Percentiles rank a stretch among this genome's conserved stretches.
phyloP scores from a whole-genome alignment of 1,140 invertebrate species.

The Bombus soroeensis region DNA sequence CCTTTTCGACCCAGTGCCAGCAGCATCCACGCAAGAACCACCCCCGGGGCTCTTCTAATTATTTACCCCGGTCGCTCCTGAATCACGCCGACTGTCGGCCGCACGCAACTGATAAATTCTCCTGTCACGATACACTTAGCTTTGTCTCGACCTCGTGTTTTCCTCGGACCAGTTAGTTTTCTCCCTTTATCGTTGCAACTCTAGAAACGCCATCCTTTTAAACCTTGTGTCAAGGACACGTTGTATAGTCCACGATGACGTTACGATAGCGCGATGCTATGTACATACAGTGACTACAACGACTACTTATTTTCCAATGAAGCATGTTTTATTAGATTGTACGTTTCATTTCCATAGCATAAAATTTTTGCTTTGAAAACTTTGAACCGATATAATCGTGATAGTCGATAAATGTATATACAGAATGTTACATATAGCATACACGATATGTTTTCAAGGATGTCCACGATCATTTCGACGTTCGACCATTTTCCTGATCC shows the following conservation, averaged over 20 bases:
- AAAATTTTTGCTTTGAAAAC: too few species aligned
- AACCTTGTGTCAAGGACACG: background rate
- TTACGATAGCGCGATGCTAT: too few species aligned
- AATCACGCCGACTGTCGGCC: conserved; percentile 64
- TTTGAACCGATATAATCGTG: too few species aligned
- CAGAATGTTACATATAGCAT: too few species aligned
- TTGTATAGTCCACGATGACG: background rate
- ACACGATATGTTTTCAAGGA: too few species aligned
- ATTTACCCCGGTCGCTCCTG: conserved; percentile 61
- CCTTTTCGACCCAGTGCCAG: conserved; percentile 60
- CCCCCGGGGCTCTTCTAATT: conserved; percentile 61
- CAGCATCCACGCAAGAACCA: conserved; percentile 53
- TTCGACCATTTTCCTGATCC: background rate
- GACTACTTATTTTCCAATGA: too few species aligned
- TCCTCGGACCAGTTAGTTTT: background rate
- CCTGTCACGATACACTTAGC: conserved; percentile 48
- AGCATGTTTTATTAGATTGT: too few species aligned
- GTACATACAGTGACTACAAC: too few species aligned
- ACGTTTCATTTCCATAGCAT: too few species aligned
- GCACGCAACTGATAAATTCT: conserved; percentile 70
- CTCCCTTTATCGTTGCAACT: background rate
- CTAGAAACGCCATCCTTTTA: background rate
- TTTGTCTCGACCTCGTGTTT: background rate
- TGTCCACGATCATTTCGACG: too few species aligned
- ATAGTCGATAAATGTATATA: too few species aligned